Evolutionary conservation across 2,888 invertebrate species (phyloP).

Genomic region (Trachelus tabidus): DNA sequence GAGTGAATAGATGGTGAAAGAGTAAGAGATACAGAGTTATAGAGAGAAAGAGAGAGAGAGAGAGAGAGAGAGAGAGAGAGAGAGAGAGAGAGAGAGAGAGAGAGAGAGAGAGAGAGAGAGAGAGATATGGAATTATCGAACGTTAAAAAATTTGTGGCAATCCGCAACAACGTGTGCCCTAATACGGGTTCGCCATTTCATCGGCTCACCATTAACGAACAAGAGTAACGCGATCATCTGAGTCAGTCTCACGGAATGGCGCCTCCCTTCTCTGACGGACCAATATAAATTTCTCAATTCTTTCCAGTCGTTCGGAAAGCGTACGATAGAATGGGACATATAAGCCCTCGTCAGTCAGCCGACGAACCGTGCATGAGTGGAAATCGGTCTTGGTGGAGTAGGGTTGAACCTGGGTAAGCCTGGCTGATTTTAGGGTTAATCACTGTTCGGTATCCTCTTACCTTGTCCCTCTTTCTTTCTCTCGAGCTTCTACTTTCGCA

Average conservation of each 20-base stretch:
- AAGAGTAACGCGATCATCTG: not conserved
- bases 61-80: slow-evolving; percentile 15
- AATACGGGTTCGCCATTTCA: not conserved
- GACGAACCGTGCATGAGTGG: slow-evolving; percentile 40
- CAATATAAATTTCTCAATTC: slow-evolving; percentile 20
- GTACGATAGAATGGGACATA: slow-evolving; percentile 13
- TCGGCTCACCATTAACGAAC: not conserved
- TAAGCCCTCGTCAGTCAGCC: slow-evolving; percentile 39
- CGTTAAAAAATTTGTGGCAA: not conserved
- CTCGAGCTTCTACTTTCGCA: not conserved
- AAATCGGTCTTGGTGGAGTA: slow-evolving; percentile 35
- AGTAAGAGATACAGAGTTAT: not conserved
- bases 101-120: slow-evolving; percentile 8
- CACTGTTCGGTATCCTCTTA: slow-evolving; percentile 35
- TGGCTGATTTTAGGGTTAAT: slow-evolving; percentile 46
- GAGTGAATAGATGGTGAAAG: not conserved
- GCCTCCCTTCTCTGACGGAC: not conserved
- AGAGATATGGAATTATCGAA: slow-evolving; percentile 1
- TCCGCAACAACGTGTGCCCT: not conserved
- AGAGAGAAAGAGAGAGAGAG: not conserved
- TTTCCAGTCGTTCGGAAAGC: slow-evolving; percentile 17
- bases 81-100: not conserved
- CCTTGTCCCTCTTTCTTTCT: slow-evolving; percentile 14
- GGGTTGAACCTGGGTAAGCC: slow-evolving; percentile 31
- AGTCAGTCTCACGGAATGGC: not conserved